phyloP scores from a whole-genome alignment of 2,113 vertebrate genomes.

The Hypomesus transpacificus region DNA sequence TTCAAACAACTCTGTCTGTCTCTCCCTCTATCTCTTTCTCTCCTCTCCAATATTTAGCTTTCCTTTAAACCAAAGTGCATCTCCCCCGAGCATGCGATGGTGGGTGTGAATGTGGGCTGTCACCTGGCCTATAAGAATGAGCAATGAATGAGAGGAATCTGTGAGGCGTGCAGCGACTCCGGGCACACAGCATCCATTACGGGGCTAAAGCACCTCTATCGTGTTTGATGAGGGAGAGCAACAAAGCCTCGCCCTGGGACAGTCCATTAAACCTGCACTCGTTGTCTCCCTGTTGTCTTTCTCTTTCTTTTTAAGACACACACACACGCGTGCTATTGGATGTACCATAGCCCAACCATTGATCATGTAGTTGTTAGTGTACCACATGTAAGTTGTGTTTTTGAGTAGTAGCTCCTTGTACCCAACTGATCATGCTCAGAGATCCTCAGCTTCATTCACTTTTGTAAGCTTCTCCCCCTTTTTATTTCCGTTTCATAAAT shows the following conservation, averaged over 20 bases:
- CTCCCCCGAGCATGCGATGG: conserved; percentile 34
- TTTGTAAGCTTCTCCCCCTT: neutral
- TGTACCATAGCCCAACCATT: too few species aligned
- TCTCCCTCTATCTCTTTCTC: conserved; percentile 15
- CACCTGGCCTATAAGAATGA: conserved; percentile 61
- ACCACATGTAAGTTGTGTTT: too few species aligned
- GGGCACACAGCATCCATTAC: conserved; percentile 62
- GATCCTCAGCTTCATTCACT: too few species aligned
- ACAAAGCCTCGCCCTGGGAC: conserved; percentile 61
- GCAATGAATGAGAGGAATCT: conserved; percentile 62
- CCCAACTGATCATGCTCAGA: too few species aligned
- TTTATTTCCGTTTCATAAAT: neutral
- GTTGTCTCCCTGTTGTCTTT: neutral
- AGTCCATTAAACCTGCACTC: conserved; percentile 57
- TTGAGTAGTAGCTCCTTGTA: too few species aligned
- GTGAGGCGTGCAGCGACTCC: conserved; percentile 45
- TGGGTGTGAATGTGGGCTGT: conserved; percentile 23
- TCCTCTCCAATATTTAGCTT: neutral
- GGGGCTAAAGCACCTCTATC: conserved; percentile 63
- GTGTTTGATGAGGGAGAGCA: conserved; percentile 71
- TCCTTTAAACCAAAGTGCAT: conserved; percentile 43
- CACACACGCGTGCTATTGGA: conserved; percentile 1
- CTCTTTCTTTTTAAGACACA: conserved; percentile 62
- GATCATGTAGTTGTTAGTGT: too few species aligned
- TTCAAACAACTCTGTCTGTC: neutral